A percentile compares a stretch with the other conserved stretches of the same genome.
Conservation (phyloP, 2,888 invertebrate genomes). For the Bimastos eiseni region DNA sequence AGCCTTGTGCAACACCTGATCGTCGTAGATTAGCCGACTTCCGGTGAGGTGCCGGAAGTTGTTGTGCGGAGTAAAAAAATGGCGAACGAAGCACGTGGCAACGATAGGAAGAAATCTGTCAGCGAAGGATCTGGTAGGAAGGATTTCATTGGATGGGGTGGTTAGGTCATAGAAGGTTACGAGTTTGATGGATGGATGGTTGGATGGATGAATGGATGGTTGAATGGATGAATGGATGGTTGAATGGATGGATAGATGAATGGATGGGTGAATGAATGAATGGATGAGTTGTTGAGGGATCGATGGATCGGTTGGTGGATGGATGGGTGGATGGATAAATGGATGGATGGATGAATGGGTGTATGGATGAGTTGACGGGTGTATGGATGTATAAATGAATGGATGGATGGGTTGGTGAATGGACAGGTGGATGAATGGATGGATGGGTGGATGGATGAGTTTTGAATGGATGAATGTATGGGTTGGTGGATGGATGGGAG, state of each 20-base stretch:
- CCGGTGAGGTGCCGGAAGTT: neutral
- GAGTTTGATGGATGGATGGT: neutral
- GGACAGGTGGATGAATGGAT: too few relatives aligned
- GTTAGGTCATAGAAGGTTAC: neutral
- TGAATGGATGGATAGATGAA: neutral
- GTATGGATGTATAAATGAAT: too few relatives aligned
- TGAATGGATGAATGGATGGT: neutral
- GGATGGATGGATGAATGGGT: too few relatives aligned
- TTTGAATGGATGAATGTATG: too few relatives aligned
- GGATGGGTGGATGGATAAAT: too few relatives aligned
- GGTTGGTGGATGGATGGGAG: too few relatives aligned
- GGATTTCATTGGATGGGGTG: neutral
- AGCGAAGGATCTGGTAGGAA: neutral
- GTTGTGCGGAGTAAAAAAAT: neutral
- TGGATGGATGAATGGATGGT: neutral
- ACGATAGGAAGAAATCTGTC: neutral
- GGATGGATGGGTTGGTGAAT: too few relatives aligned
- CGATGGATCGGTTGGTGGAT: too few relatives aligned
- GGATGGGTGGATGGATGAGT: too few relatives aligned
- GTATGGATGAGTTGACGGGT: too few relatives aligned
- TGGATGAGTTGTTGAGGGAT: too few relatives aligned
- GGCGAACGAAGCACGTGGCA: neutral
- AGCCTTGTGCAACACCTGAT: neutral
- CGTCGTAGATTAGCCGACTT: neutral
- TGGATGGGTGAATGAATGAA: neutral